phyloP scores from a whole-genome alignment of 2,888 invertebrate genomes.

The Dione juno region DNA sequence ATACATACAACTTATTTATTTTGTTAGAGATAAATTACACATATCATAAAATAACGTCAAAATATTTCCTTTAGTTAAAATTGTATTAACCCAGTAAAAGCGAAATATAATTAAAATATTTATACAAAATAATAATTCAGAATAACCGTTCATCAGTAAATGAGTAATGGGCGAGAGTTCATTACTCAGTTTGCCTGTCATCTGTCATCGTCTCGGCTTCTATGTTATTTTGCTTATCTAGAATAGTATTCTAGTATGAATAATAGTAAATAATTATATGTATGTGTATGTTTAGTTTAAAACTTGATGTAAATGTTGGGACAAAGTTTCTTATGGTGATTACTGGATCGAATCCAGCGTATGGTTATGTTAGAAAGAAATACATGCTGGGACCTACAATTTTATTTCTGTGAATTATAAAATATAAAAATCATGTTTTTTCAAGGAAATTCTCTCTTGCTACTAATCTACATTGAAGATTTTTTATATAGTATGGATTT shows the following conservation, averaged over 20 bases:
- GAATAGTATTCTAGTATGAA: conserved; percentile 20
- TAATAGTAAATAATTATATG: conserved; percentile 9
- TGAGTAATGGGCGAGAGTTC: conserved; percentile 63
- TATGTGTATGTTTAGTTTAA: not conserved
- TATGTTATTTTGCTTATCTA: conserved; percentile 37
- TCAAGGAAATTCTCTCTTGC: too few relatives aligned
- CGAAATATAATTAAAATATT: not conserved
- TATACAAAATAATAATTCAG: conserved; percentile 21
- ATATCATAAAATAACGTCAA: too few relatives aligned
- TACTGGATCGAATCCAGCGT: not conserved
- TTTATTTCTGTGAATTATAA: too few relatives aligned
- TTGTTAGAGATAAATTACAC: too few relatives aligned
- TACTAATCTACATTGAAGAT: too few relatives aligned
- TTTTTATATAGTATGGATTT: too few relatives aligned
- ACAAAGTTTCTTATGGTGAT: not conserved
- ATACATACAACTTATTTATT: too few relatives aligned
- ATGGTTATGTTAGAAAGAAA: too few relatives aligned
- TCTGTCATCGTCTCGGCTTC: conserved; percentile 63
- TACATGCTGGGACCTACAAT: not conserved
- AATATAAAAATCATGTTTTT: too few relatives aligned
- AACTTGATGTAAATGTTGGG: not conserved
- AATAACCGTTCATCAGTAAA: conserved; percentile 47
- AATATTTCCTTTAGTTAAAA: too few relatives aligned
- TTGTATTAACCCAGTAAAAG: too few relatives aligned
- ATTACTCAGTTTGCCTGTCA: conserved; percentile 76